Evolutionary conservation across 1,140 invertebrate genomes (phyloP), one percentile per base, ranked within the genome.

Genomic region (Rhopalosiphum padi): DNA sequence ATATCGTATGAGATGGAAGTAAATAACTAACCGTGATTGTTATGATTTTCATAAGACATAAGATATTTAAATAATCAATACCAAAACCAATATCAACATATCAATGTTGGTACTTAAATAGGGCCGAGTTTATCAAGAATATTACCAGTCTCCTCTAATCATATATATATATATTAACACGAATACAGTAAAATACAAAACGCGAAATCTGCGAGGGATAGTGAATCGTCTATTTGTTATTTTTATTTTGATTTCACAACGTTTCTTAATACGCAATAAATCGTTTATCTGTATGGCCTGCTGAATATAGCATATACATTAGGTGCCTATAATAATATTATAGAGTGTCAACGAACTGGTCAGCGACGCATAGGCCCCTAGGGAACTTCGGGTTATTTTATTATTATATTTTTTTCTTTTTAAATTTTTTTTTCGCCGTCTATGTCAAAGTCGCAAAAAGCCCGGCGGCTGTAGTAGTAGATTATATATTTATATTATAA

Each of bases 291-390:
- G 37, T 21, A 18, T 37, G 8, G 37, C 37, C 9, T 41, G 37
- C 77, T 83, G 7, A 83, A 41, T 83, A 43, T 30, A 85, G 15
- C 41, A 43, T 85, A 85, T 37, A 41, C 23, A 37, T 23, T 51
- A 51, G 21, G 15, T 18, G 3, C 2, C 15, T 0, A 37, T 85
- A 85, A 30, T 85, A 43, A 85, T 41, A 41, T 85, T 85, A 85
- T 23, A 41, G 7, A 35, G 35, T 85, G 82, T 85, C 82, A 85
- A 85, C 82, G 82, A 85, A 85, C 82, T 37, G 82, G 82, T 85
- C 37, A 22, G 8, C 35, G 41, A 22, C 83, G 83, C 37, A 5
- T 25, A 85, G 2, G 83, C 23, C 83, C 83, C 41, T 43, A 35
- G 77, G 77, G 77, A 15, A 82, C 35, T 22, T 37, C 18, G 35